A percentile compares a stretch with the other conserved stretches of the same genome.
These are phyloP conservation scores for Malachius bipustulatus DNA, from an alignment of 2,888 invertebrate species.

Conservation along the genomic window DNA sequence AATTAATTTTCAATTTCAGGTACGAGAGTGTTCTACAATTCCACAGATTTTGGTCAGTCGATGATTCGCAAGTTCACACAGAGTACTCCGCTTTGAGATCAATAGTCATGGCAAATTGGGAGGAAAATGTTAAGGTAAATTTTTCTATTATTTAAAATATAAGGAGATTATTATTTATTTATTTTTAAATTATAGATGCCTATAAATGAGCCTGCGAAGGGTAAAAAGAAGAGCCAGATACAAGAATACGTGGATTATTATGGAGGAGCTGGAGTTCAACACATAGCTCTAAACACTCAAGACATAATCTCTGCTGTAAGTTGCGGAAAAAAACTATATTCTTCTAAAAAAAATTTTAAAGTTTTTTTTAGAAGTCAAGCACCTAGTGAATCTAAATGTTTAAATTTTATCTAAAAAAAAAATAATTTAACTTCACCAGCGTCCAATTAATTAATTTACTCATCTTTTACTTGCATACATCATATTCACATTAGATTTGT, in stretches of 20 bases:
- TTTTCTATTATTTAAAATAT: constrained; percentile 4
- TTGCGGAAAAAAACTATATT: constrained; percentile 9
- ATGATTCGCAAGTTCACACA: constrained; percentile 90
- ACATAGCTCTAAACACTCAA: constrained; percentile 90
- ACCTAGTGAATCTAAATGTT: no score
- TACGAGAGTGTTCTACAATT: constrained; percentile 62
- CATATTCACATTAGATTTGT: no score
- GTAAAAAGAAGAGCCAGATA: constrained; percentile 93
- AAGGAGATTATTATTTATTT: not conserved
- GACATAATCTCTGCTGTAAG: constrained; percentile 81
- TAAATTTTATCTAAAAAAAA: no score
- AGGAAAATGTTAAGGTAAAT: constrained; percentile 79
- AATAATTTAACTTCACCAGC: no score
- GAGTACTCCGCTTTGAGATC: constrained; percentile 95
- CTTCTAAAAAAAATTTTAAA: not conserved
- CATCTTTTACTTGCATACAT: no score
- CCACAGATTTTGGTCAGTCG: constrained; percentile 94
- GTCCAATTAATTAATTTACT: no score
- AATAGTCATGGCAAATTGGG: constrained; percentile 93
- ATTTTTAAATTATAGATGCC: constrained; percentile 54
- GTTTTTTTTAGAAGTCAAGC: no score
- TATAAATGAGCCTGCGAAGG: constrained; percentile 93
- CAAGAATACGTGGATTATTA: constrained; percentile 98
- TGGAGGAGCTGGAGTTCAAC: constrained; percentile 95
- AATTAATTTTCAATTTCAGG: no score